phyloP scores from a whole-genome alignment of 2,113 vertebrate species.

The Merops nubicus region DNA sequence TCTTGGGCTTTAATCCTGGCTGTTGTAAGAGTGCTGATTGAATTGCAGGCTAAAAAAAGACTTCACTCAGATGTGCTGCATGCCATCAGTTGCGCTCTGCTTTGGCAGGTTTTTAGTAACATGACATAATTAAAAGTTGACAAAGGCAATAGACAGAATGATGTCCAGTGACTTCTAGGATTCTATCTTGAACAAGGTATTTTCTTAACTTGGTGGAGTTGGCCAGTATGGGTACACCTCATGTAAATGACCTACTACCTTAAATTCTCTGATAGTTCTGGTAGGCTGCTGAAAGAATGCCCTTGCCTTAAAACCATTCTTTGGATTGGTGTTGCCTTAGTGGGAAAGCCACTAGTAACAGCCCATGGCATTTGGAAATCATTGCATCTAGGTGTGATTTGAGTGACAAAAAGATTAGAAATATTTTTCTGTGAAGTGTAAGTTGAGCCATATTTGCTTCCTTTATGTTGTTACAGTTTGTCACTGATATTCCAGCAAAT shows the following conservation, averaged over 20 bases:
- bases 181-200: background rate
- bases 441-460: constrained; percentile 45
- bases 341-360: background rate
- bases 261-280: background rate
- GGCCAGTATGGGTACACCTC: background rate
- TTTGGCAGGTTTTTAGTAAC: constrained; percentile 7
- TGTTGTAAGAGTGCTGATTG: background rate
- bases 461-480: background rate
- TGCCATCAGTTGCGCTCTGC: background rate
- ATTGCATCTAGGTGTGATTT: background rate
- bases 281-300: background rate
- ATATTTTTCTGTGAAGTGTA: constrained; percentile 7
- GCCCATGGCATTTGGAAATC: constrained; percentile 8
- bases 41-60: constrained; percentile 53
- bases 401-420: constrained; percentile 50
- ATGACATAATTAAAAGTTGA: constrained; percentile 29
- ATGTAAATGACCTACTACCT: background rate
- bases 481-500: constrained; percentile 2
- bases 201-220: background rate
- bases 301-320: background rate
- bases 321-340: background rate
- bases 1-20: constrained; percentile 16
- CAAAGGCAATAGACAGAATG: background rate
- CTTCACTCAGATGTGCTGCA: background rate
- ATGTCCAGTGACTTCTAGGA: background rate